Evolutionary conservation across 2,797 vertebrate genomes (phyloP).

Genomic region (Schizopygopsis pylzovi): DNA sequence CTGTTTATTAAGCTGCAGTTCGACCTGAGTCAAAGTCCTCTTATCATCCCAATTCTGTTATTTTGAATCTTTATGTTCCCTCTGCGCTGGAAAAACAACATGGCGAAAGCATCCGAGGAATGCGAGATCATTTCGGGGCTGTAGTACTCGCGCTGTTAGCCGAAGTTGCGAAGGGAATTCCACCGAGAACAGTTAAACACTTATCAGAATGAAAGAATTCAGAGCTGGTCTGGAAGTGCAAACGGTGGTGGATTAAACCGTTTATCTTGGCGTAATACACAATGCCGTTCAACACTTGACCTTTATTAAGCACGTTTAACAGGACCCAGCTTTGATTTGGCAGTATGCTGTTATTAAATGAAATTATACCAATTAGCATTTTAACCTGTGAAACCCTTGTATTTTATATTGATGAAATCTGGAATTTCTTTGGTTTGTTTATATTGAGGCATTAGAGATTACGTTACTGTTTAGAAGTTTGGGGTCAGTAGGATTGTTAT

Average conservation of each 20-base stretch:
- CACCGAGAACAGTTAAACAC: constrained; percentile 44
- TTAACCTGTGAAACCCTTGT: background rate
- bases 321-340: constrained; percentile 37
- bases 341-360: constrained; percentile 43
- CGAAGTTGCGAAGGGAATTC: constrained; percentile 51
- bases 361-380: constrained; percentile 30
- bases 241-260: constrained; percentile 84
- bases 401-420: background rate
- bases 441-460: background rate
- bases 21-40: constrained; percentile 55
- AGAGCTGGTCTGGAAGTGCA: constrained; percentile 73
- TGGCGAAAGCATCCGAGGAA: constrained; percentile 66
- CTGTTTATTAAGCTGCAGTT: constrained; percentile 67
- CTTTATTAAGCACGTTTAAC: constrained; percentile 63
- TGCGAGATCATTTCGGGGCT: constrained; percentile 63
- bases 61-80: constrained; percentile 66
- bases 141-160: constrained; percentile 25
- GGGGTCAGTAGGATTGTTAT: background rate
- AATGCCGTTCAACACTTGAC: constrained; percentile 80
- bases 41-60: constrained; percentile 63
- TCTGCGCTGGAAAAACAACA: constrained; percentile 63
- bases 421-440: background rate
- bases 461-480: background rate
- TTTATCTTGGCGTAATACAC: constrained; percentile 82
- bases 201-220: constrained; percentile 73